Conservation (phyloP, 2,888 invertebrate genomes). For the Daptonema setosum region DNA sequence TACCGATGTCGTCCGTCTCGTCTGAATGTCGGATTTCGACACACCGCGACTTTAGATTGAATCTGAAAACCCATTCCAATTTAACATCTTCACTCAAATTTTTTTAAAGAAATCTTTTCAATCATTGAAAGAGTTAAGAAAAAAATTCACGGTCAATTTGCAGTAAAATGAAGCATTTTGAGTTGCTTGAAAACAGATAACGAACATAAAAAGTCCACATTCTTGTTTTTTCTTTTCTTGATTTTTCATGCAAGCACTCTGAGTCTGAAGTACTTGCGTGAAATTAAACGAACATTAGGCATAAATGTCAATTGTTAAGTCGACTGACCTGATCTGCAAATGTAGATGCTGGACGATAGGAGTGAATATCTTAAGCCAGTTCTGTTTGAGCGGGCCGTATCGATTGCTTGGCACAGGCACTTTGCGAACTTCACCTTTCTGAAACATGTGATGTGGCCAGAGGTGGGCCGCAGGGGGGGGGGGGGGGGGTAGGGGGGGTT, state of each 20-base stretch:
- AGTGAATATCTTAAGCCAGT: constrained; percentile 87
- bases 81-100: too few relatives aligned
- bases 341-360: constrained; percentile 85
- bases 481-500: too few relatives aligned
- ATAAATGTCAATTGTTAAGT: constrained; percentile 6
- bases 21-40: constrained; percentile 50
- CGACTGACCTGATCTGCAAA: constrained; percentile 52
- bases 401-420: constrained; percentile 77
- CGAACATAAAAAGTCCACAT: too few relatives aligned
- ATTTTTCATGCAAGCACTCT: too few relatives aligned
- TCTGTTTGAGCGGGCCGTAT: constrained; percentile 76
- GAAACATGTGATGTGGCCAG: too few relatives aligned
- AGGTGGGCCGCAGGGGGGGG: too few relatives aligned
- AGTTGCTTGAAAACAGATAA: too few relatives aligned
- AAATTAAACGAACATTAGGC: not conserved
- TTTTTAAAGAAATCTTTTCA: not conserved
- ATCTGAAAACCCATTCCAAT: constrained; percentile 41
- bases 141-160: not conserved
- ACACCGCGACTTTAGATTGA: constrained; percentile 68
- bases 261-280: not conserved
- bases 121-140: not conserved
- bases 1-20: constrained; percentile 60
- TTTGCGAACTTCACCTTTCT: constrained; percentile 23
- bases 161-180: too few relatives aligned
- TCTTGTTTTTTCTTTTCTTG: too few relatives aligned